Percentiles rank a stretch among this genome's conserved stretches.
Evolutionary conservation across 2,888 invertebrate species (phyloP).

Genomic region (Apamea epomidion): DNA sequence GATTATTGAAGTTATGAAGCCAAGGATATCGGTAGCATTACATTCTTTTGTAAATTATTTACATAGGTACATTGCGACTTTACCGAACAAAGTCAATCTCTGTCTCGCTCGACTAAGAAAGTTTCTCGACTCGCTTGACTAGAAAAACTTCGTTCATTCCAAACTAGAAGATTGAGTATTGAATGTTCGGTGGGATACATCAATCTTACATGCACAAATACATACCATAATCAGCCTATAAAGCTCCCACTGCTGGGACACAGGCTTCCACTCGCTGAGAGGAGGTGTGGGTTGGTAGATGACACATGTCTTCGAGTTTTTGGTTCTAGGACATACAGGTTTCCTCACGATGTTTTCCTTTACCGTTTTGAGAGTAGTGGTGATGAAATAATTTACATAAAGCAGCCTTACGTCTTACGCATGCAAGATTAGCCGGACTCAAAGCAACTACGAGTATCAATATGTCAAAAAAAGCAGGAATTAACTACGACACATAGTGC

Average conservation of each 20-base stretch:
- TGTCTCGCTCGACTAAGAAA: not conserved
- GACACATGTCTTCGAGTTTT: too few species aligned
- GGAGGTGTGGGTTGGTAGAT: too few species aligned
- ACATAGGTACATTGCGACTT: not conserved
- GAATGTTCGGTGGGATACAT: not conserved
- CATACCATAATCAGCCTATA: too few species aligned
- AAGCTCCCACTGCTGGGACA: too few species aligned
- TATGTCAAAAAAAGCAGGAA: not conserved
- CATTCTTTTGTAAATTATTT: constrained; percentile 22
- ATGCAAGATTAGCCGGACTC: too few species aligned
- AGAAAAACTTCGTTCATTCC: not conserved
- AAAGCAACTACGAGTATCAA: not conserved
- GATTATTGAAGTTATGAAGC: constrained; percentile 33
- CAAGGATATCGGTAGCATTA: constrained; percentile 26
- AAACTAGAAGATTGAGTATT: not conserved
- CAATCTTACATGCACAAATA: not conserved
- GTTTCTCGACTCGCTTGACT: too few species aligned
- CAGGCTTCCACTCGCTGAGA: too few species aligned
- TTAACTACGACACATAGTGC: not conserved
- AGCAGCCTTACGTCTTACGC: too few species aligned
- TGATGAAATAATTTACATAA: too few species aligned
- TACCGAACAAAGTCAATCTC: not conserved
- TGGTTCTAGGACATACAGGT: too few species aligned
- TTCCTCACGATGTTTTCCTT: too few species aligned
- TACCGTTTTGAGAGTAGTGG: too few species aligned